Conservation (phyloP, 1,140 invertebrate genomes). For the Drosophila baimaii region DNA sequence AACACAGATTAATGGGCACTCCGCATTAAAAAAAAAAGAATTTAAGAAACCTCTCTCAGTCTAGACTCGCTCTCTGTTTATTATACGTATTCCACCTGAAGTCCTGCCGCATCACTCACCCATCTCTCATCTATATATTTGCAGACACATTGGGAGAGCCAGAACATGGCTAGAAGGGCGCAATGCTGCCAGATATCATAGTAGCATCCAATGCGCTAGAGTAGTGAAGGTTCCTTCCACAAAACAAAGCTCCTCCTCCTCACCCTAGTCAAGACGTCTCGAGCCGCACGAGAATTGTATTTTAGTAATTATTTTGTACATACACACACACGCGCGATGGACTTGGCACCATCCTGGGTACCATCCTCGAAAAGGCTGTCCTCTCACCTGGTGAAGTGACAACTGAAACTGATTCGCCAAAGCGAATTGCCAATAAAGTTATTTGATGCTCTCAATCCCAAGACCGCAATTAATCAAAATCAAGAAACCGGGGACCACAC, state of each 20-base stretch:
- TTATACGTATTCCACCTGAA: constrained; percentile 23
- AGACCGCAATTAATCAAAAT: constrained; percentile 21
- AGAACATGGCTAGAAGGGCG: constrained; percentile 72
- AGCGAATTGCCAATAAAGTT: constrained; percentile 69
- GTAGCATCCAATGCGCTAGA: constrained; percentile 60
- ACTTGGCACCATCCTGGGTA: constrained; percentile 25
- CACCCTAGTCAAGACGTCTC: constrained; percentile 70
- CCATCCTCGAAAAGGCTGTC: constrained; percentile 39
- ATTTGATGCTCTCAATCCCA: constrained; percentile 45
- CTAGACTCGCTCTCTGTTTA: constrained; percentile 2
- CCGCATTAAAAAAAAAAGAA: no score
- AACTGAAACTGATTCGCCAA: constrained; percentile 43
- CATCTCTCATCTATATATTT: constrained; percentile 81
- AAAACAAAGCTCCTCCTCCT: constrained; percentile 67
- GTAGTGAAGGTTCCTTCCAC: constrained; percentile 66
- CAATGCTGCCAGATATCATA: constrained; percentile 82
- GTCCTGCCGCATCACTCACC: constrained; percentile 61
- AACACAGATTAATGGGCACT: constrained; percentile 24
- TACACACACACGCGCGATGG: constrained; percentile 49
- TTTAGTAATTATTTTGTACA: constrained; percentile 75
- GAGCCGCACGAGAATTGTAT: constrained; percentile 60
- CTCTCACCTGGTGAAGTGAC: constrained; percentile 57
- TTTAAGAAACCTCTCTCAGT: constrained; percentile 21
- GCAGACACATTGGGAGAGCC: constrained; percentile 77
- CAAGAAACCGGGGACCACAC: constrained; percentile 1